Percentiles rank a stretch among this genome's conserved stretches.
phyloP scores from a whole-genome alignment of 2,797 vertebrate species.

The Mionectes olivaceus region DNA sequence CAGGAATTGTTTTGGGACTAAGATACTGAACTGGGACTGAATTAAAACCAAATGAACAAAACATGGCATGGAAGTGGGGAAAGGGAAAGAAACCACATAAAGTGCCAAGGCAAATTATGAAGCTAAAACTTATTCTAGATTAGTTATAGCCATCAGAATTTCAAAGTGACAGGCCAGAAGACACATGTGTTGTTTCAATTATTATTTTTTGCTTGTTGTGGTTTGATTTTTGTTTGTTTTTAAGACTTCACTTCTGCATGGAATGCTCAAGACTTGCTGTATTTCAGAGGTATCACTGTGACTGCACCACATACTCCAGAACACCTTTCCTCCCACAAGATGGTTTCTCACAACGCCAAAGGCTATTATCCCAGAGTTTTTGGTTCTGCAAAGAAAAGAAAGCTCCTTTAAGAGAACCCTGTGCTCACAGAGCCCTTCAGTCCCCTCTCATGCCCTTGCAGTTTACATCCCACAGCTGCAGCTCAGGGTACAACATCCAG shows the following conservation, averaged over 20 bases:
- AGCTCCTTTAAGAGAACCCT: not conserved
- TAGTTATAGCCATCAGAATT: not conserved
- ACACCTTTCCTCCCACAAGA: not conserved
- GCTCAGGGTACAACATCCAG: accelerated
- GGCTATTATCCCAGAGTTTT: not conserved
- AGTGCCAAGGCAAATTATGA: not conserved
- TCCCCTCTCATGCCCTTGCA: accelerated
- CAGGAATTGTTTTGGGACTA: not conserved
- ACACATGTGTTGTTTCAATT: not conserved
- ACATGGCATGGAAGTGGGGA: not conserved
- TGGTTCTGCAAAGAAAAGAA: not conserved
- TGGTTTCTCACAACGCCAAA: not conserved
- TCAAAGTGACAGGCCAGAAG: not conserved
- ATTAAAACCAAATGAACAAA: slow-evolving; percentile 1
- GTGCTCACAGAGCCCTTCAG: accelerated
- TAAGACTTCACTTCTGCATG: not conserved
- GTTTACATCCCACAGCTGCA: not conserved
- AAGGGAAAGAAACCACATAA: not conserved
- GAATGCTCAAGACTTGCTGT: not conserved
- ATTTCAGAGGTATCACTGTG: not conserved
- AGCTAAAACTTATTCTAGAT: slow-evolving; percentile 13
- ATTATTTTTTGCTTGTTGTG: not conserved
- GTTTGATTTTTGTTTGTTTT: not conserved
- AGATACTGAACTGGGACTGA: not conserved
- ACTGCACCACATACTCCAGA: not conserved